These are phyloP conservation scores for western clawed frog (Xenopus tropicalis) DNA, from an alignment of 2,113 vertebrate genomes.

Conservation along the genomic window DNA sequence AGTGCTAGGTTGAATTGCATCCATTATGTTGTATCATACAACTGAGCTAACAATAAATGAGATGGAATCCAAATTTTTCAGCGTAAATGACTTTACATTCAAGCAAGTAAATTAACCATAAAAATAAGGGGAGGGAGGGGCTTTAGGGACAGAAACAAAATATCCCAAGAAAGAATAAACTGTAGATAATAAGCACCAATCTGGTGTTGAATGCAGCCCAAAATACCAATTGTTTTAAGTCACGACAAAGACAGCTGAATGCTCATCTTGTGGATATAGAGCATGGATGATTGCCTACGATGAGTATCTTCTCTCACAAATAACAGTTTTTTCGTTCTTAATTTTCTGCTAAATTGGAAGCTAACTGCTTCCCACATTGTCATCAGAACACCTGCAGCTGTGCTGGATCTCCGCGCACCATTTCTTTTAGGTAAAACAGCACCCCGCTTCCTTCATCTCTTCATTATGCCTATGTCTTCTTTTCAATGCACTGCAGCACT, in stretches of 20 bases:
- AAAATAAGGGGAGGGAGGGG: slow-evolving; percentile 59
- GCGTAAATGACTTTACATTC: slow-evolving; percentile 79
- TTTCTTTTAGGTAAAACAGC: slow-evolving; percentile 82
- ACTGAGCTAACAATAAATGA: slow-evolving; percentile 70
- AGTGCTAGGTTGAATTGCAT: slow-evolving; percentile 77
- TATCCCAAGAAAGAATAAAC: slow-evolving; percentile 81
- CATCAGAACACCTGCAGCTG: slow-evolving; percentile 80
- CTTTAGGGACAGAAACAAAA: slow-evolving; percentile 60
- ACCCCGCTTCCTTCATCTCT: slow-evolving; percentile 81
- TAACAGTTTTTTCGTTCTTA: slow-evolving; percentile 86
- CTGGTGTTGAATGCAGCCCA: slow-evolving; percentile 80
- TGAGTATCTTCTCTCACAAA: slow-evolving; percentile 86
- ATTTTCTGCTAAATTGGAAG: slow-evolving; percentile 91
- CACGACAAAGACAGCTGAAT: slow-evolving; percentile 84
- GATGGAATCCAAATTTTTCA: slow-evolving; percentile 74
- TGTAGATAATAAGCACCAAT: slow-evolving; percentile 80
- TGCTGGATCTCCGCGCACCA: slow-evolving; percentile 81
- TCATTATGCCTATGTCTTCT: slow-evolving; percentile 87
- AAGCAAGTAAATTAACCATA: slow-evolving; percentile 81
- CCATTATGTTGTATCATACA: slow-evolving; percentile 74
- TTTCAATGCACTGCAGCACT: slow-evolving; percentile 77
- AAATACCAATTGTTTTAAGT: slow-evolving; percentile 84
- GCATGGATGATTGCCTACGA: slow-evolving; percentile 79
- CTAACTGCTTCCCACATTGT: slow-evolving; percentile 85
- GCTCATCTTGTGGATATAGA: slow-evolving; percentile 73